A percentile compares a stretch with the other conserved stretches of the same genome.
These are phyloP conservation scores for Streblospio benedicti DNA, from an alignment of 1,140 invertebrate species.

Conservation along the genomic window DNA sequence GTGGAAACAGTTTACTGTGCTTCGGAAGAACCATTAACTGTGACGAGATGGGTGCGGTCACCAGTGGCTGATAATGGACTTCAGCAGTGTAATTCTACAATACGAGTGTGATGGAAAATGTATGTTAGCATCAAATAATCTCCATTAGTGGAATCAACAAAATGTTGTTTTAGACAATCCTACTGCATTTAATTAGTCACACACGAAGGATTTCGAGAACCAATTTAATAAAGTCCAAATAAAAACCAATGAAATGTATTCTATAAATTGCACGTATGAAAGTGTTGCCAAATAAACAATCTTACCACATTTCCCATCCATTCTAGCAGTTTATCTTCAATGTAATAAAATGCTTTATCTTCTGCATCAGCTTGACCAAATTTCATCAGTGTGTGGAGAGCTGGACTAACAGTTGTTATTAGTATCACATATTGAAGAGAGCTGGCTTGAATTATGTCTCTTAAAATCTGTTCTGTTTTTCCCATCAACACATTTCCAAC, in stretches of 20 bases:
- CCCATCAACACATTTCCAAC: conserved; percentile 49
- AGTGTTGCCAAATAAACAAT: neutral
- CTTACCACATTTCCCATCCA: conserved; percentile 52
- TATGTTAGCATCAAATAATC: neutral
- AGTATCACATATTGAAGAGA: conserved; percentile 54
- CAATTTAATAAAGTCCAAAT: neutral
- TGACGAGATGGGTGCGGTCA: conserved; percentile 53
- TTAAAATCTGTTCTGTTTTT: conserved; percentile 48
- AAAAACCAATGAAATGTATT: neutral
- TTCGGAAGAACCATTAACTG: conserved; percentile 58
- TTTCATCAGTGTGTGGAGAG: conserved; percentile 35
- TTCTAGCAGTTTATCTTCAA: conserved; percentile 48
- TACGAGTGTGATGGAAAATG: conserved; percentile 13
- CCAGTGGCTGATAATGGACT: conserved; percentile 57
- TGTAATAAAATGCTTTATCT: conserved; percentile 40
- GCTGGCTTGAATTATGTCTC: conserved; percentile 51
- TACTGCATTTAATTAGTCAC: neutral
- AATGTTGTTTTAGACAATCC: neutral
- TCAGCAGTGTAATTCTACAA: conserved; percentile 52
- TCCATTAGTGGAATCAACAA: neutral
- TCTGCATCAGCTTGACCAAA: conserved; percentile 23
- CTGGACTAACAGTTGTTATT: conserved; percentile 48
- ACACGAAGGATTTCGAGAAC: too few species aligned
- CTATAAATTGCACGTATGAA: neutral
- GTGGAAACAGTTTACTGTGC: conserved; percentile 55